Evolutionary conservation across 1,140 invertebrate species (phyloP).

Genomic region (Drosophila murphyi): DNA sequence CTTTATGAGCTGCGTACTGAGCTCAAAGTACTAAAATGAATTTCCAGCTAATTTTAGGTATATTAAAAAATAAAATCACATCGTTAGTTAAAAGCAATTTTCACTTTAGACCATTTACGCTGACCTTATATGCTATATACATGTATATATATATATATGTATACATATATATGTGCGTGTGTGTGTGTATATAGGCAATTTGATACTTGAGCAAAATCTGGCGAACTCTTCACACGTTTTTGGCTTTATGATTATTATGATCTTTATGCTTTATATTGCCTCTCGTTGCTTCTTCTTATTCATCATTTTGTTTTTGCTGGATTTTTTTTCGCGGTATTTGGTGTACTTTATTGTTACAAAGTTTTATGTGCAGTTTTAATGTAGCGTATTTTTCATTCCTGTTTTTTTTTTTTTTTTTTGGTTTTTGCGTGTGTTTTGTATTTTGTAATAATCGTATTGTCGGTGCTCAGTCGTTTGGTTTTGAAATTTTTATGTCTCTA

Average conservation of each 20-base stretch:
- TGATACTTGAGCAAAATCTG: conserved; percentile 17
- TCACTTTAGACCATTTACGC: background rate
- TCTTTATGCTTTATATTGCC: conserved; percentile 30
- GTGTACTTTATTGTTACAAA: conserved; percentile 46
- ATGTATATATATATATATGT: background rate
- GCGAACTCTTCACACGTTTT: conserved; percentile 33
- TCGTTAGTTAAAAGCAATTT: background rate
- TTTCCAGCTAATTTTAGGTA: conserved; percentile 9
- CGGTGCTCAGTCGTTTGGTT: conserved; percentile 39
- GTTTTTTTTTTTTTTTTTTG: conserved; percentile 1
- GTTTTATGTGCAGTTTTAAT: conserved; percentile 55
- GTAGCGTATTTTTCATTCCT: conserved; percentile 23
- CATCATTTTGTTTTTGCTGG: background rate
- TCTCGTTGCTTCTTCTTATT: background rate
- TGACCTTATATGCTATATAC: background rate
- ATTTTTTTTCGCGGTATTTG: conserved; percentile 39
- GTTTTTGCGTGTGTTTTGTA: conserved; percentile 25
- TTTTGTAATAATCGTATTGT: conserved; percentile 63
- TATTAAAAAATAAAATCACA: background rate
- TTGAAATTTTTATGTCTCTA: conserved; percentile 47
- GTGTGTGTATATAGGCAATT: conserved; percentile 14
- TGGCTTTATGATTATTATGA: conserved; percentile 36
- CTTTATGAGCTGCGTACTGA: background rate
- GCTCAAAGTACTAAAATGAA: background rate
- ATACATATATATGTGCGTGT: background rate